Evolutionary conservation across 2,113 vertebrate genomes (phyloP).

Genomic region (Smithornis capensis): DNA sequence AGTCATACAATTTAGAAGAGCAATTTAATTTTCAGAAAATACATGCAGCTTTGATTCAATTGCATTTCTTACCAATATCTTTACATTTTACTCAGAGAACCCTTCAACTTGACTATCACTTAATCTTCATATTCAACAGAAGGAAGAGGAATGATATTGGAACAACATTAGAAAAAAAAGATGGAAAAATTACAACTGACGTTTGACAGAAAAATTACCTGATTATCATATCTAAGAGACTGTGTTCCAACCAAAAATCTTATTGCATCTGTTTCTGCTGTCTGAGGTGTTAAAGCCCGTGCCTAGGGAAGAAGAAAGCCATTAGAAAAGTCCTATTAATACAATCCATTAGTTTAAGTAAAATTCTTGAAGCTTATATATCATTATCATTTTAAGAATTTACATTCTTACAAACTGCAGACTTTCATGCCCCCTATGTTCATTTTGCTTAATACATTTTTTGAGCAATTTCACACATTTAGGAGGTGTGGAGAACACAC

Average conservation of each 20-base stretch:
- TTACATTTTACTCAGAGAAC: not conserved
- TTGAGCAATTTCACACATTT: not conserved
- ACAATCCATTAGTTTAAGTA: not conserved
- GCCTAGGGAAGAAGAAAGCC: slow-evolving; percentile 75
- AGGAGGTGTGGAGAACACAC: not conserved
- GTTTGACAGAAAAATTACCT: slow-evolving; percentile 79
- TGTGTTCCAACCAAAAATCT: slow-evolving; percentile 97
- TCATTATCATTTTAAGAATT: not conserved
- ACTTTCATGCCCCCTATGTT: not conserved
- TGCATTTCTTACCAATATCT: not conserved
- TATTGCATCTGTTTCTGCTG: slow-evolving; percentile 95
- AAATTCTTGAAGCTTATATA: not conserved
- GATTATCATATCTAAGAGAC: slow-evolving; percentile 97
- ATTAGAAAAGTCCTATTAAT: not conserved
- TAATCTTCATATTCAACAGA: not conserved
- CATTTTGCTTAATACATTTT: not conserved
- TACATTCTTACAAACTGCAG: not conserved
- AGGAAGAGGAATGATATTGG: not conserved
- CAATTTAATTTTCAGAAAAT: not conserved
- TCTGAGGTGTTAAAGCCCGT: slow-evolving; percentile 92
- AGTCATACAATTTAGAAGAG: not conserved
- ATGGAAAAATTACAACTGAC: not conserved
- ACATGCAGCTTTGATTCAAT: not conserved
- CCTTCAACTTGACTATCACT: not conserved
- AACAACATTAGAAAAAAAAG: not conserved